Conservation (phyloP, 1,140 invertebrate genomes). For the Meloidogyne hapla region DNA sequence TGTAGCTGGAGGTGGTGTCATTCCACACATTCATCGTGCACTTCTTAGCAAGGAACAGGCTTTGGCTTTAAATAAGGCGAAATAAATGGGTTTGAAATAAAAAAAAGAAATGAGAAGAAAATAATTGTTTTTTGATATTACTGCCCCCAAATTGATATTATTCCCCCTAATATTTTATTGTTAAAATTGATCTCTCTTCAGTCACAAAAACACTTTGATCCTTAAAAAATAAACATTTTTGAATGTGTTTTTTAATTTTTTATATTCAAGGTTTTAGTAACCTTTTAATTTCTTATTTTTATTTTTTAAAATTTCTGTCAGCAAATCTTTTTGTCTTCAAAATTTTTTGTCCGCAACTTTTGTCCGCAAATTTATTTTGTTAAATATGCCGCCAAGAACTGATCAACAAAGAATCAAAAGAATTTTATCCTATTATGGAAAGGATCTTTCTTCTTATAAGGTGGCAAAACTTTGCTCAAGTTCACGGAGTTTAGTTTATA, state of each 20-base stretch:
- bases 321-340: too few species aligned
- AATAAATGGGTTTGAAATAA: background rate
- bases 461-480: too few species aligned
- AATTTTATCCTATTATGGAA: too few species aligned
- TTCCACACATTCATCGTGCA: conserved; percentile 34
- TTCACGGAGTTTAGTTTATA: too few species aligned
- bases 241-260: background rate
- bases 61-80: background rate
- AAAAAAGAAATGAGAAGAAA: too few species aligned
- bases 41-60: conserved; percentile 16
- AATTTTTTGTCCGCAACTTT: too few species aligned
- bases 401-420: too few species aligned
- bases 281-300: too few species aligned
- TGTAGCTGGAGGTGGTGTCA: conserved; percentile 89
- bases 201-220: background rate
- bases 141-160: background rate
- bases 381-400: too few species aligned
- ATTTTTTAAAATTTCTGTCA: too few species aligned
- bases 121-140: background rate
- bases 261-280: background rate
- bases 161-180: background rate
- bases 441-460: too few species aligned
- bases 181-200: background rate
- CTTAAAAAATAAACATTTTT: background rate
- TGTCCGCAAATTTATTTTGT: too few species aligned